A percentile compares a stretch with the other conserved stretches of the same genome.
These are phyloP conservation scores for Argentina silus DNA, from an alignment of 2,797 vertebrate genomes.

Conservation along the genomic window DNA sequence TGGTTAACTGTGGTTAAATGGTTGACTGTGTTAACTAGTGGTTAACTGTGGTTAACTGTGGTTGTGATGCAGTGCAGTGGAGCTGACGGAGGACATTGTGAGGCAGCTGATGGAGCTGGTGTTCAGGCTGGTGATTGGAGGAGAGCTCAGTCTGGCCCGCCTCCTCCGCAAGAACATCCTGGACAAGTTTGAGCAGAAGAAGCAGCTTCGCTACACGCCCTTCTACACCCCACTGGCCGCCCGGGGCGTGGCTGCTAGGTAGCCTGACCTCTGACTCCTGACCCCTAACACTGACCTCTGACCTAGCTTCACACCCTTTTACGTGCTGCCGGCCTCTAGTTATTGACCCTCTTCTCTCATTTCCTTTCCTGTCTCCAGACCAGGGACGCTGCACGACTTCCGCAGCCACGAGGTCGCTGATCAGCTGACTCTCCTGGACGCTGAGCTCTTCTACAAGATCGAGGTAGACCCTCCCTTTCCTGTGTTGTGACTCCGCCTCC, in stretches of 20 bases:
- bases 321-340: too few relatives aligned
- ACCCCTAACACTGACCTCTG: too few relatives aligned
- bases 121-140: conserved; percentile 81
- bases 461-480: conserved; percentile 65
- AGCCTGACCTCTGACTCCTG: conserved; percentile 37
- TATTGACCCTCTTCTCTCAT: background rate
- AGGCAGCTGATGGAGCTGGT: conserved; percentile 87
- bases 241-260: conserved; percentile 85
- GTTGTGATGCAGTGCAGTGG: conserved; percentile 73
- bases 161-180: conserved; percentile 86
- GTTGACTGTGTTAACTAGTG: background rate
- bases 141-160: conserved; percentile 82
- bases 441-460: conserved; percentile 88
- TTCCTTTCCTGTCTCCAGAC: conserved; percentile 68
- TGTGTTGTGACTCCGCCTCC: background rate
- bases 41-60: background rate
- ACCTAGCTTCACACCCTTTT: too few relatives aligned
- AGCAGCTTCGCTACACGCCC: conserved; percentile 81
- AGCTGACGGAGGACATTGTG: conserved; percentile 84
- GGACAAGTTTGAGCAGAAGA: conserved; percentile 84
- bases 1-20: background rate
- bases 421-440: conserved; percentile 88
- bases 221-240: conserved; percentile 88
- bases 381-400: conserved; percentile 88
- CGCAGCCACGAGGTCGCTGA: conserved; percentile 90